A percentile compares a stretch with the other conserved stretches of the same genome.
Evolutionary conservation across 2,113 vertebrate species (phyloP).

Genomic region (Psettodes erumei): DNA sequence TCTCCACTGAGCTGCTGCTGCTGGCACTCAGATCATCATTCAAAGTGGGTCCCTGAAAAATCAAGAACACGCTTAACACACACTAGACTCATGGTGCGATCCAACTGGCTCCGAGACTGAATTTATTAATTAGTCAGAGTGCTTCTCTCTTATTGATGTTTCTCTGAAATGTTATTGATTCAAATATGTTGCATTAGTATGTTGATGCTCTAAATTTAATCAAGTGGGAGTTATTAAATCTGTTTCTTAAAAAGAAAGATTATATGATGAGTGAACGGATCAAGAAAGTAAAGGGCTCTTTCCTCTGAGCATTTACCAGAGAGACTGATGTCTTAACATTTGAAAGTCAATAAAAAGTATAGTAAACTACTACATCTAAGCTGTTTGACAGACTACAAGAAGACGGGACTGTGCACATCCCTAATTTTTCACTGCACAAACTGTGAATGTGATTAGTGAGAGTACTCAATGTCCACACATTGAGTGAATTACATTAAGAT

Average conservation of each 20-base stretch:
- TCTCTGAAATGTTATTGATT: constrained; percentile 36
- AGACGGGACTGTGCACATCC: constrained; percentile 13
- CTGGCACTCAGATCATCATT: constrained; percentile 92
- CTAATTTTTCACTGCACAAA: too few relatives aligned
- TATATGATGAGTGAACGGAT: constrained; percentile 7
- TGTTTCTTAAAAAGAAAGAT: constrained; percentile 9
- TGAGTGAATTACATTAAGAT: constrained; percentile 5
- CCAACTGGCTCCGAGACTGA: constrained; percentile 21
- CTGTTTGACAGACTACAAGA: constrained; percentile 3
- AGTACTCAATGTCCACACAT: too few relatives aligned
- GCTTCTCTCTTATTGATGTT: constrained; percentile 23
- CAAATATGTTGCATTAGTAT: constrained; percentile 19
- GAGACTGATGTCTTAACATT: constrained; percentile 12
- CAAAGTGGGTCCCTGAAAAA: constrained; percentile 85
- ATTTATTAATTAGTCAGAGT: constrained; percentile 34
- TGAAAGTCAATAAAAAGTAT: constrained; percentile 14
- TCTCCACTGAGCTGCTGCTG: constrained; percentile 92
- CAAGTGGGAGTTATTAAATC: constrained; percentile 11
- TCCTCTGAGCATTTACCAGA: background rate
- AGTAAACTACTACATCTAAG: constrained; percentile 14
- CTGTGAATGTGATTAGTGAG: constrained; percentile 32
- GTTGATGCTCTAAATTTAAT: constrained; percentile 27
- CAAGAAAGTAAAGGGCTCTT: background rate
- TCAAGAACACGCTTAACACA: constrained; percentile 24
- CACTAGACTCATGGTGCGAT: constrained; percentile 9